Base-by-base conservation (phyloP, 2,113 vertebrate genomes). In the Synchiropus splendidus region DNA sequence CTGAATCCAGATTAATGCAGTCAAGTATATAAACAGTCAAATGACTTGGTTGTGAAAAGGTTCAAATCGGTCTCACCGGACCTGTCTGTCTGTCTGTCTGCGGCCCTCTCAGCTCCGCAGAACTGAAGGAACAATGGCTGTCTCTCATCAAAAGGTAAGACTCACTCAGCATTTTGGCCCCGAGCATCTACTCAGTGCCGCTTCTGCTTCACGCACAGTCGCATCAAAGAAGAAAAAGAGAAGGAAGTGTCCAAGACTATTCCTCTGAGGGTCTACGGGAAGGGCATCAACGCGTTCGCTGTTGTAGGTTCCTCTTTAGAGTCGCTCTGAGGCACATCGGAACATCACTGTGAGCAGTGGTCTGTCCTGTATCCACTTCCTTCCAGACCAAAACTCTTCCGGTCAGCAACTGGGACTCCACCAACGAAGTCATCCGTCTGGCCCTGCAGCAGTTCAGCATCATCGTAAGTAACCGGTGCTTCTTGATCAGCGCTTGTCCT, bases 161-260 rank as follows among this genome's bases (percentile, higher is more conserved):
- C 34, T 13, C 1, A 21, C 5, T 10, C 9, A 2, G 17, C 3
- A 6, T 16, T 35, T 21, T 59, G 31, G 12, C 1, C 12, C 10
- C 3, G 4, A 11, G 6, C 8, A 16, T 2, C 2, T 13, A 30
- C 9, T 2, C 12, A 34, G 4, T 16, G 27, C 12, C 11, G 37
- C 9, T 6, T 40, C 9, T 31, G 12, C 2, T 27, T 47, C 18
- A 61, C 72, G 71, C 74, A 11, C 48, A 98, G 95, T 79, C 87
- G 74, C 58, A 93, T 97, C 60, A 89, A 83, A 78, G 88, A 92
- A 61, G 91, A 97, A 64, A 97, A 96, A 64, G 89, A 92, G 55
- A 89, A 75, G 41, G 92, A 97, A 39, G 85, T 90, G 34, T 90
- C 92, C 10, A 94, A 95, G 83, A 94, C 79, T 31, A 92, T 95